These are phyloP conservation scores for Mus spretus DNA, from an alignment of 2,797 vertebrate genomes.

Conservation along the genomic window DNA sequence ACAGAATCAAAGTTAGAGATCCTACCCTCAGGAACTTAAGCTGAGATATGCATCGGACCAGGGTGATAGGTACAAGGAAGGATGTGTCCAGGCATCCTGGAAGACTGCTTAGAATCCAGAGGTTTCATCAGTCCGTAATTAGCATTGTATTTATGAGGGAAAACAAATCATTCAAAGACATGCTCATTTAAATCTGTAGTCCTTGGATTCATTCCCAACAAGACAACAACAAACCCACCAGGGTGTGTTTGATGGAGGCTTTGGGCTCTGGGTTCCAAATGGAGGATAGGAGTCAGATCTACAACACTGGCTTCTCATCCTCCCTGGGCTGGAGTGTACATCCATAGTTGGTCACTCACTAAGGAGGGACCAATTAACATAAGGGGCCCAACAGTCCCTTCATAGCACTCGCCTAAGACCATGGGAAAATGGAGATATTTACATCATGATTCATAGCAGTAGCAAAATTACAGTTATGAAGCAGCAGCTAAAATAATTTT, in stretches of 20 bases:
- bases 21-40: not conserved
- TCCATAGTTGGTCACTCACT: not conserved
- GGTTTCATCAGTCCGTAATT: not conserved
- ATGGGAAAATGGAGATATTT: not conserved
- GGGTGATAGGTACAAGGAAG: not conserved
- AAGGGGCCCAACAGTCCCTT: not conserved
- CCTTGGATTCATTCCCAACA: not conserved
- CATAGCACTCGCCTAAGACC: not conserved
- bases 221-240: not conserved
- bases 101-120: not conserved
- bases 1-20: not conserved
- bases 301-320: not conserved
- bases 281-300: not conserved
- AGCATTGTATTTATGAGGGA: no score
- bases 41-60: not conserved
- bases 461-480: not conserved
- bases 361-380: not conserved
- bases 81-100: not conserved
- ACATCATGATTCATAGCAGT: not conserved
- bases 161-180: slow-evolving; percentile 9
- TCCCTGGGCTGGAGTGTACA: not conserved
- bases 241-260: not conserved
- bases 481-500: not conserved
- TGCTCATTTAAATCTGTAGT: not conserved
- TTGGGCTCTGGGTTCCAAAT: not conserved